Conservation (phyloP, 1,140 invertebrate species). For the Drosophila melanica region DNA sequence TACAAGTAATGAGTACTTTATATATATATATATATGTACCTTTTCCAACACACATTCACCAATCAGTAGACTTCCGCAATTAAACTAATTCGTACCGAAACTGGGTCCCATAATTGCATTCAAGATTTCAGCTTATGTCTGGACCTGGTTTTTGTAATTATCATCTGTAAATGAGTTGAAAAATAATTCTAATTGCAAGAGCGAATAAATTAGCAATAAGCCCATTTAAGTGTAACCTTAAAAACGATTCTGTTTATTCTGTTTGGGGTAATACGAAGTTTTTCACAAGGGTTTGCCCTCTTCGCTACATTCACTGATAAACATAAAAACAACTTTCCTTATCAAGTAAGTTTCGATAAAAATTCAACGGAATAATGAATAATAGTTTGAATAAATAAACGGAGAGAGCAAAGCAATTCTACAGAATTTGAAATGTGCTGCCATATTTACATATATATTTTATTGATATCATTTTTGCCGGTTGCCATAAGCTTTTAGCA, state of each 20-base stretch:
- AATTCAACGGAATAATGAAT: neutral
- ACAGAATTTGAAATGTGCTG: slow-evolving; percentile 1
- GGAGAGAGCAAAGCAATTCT: neutral
- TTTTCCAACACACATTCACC: neutral
- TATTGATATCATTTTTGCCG: slow-evolving; percentile 8
- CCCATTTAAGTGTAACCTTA: neutral
- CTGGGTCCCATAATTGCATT: slow-evolving; percentile 3
- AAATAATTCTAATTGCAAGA: slow-evolving; percentile 4
- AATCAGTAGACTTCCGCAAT: slow-evolving; percentile 7
- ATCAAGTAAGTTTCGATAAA: no score
- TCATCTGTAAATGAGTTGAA: slow-evolving; percentile 17
- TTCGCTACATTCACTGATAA: no score
- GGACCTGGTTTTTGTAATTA: slow-evolving; percentile 1
- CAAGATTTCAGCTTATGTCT: neutral
- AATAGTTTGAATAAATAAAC: neutral
- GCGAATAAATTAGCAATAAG: neutral
- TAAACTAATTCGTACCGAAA: neutral
- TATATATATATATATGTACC: neutral
- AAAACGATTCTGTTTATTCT: neutral
- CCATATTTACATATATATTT: neutral
- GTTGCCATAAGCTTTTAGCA: slow-evolving; percentile 8
- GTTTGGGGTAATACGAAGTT: no score
- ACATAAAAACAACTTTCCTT: neutral
- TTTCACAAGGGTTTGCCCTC: no score
- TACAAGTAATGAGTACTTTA: neutral